Evolutionary conservation across 2,888 invertebrate genomes (phyloP), one percentile per base, ranked within the genome.

Genomic region (Venusia cambrica): DNA sequence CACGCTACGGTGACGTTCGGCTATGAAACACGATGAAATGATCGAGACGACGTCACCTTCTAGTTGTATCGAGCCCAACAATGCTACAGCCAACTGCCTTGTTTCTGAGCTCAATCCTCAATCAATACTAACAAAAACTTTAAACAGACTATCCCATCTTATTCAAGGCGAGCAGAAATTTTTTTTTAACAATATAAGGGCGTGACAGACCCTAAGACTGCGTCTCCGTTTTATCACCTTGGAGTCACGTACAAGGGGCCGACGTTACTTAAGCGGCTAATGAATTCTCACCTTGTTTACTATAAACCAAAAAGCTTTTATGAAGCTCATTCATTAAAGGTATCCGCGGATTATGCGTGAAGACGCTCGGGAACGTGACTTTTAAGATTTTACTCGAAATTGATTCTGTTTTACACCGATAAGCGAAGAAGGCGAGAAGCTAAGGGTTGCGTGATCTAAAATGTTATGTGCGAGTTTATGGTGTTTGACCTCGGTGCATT

Each of bases 211-310:
- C 43, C 57, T 63, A 62, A 62, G 64, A 52, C 58, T 54, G 37
- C 53, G 57, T 48, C 54, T 48, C 44, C 49, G 57, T 62, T 66
- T 71, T 72, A 73, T 73, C 73, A 75, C 75, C 72, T 73, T 55
- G 43, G 51, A 71, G 73, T 71, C 79, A 79, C 78, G 79, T 76
- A 73, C 69, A 57, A 44, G 55, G 51, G 58, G 55, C 54, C 53
- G 57, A 54, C 56, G 54, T 61, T 57, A 56, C 65, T 55, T 59
- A 45, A 58, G 58, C 60, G 52, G 61, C 65, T 80, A 78, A 80
- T 80, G 78, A 81, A 79, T 76, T 77, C 71, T 67, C 63, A 68
- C 67, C 63, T 68, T 80, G 78, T 81, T 80, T 78, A 76, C 75
- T 75, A 77, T 77, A 72, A 75, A 74, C 71, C 67, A 65, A 74